phyloP scores from a whole-genome alignment of 1,140 invertebrate species.

The Drosophila simulans region DNA sequence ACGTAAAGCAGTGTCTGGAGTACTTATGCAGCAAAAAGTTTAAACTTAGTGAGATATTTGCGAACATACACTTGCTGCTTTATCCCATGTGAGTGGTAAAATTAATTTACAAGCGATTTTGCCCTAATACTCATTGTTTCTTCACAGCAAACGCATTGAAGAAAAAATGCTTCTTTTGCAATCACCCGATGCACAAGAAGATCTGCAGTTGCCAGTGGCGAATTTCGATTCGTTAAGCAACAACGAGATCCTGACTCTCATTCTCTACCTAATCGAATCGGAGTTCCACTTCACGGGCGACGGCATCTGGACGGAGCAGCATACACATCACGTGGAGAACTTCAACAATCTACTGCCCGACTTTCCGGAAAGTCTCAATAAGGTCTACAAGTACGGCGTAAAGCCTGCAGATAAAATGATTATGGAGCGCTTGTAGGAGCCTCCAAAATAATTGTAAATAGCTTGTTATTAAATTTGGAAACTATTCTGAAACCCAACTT shows the following conservation, averaged over 20 bases:
- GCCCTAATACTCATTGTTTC: background rate
- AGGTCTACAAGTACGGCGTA: slow-evolving; percentile 80
- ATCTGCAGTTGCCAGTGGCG: slow-evolving; percentile 59
- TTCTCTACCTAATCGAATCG: slow-evolving; percentile 84
- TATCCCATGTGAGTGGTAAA: slow-evolving; percentile 85
- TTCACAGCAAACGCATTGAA: slow-evolving; percentile 73
- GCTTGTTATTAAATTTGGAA: slow-evolving; percentile 14
- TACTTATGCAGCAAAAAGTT: slow-evolving; percentile 85
- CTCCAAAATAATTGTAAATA: slow-evolving; percentile 25
- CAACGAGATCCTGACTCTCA: slow-evolving; percentile 72
- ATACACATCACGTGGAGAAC: slow-evolving; percentile 78
- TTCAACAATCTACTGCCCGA: slow-evolving; percentile 81
- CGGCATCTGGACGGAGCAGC: slow-evolving; percentile 84
- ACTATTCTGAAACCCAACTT: background rate
- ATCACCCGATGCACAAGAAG: slow-evolving; percentile 51
- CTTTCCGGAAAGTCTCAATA: slow-evolving; percentile 79
- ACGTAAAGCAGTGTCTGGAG: slow-evolving; percentile 85
- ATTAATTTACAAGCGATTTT: background rate
- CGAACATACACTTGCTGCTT: slow-evolving; percentile 86
- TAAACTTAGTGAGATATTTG: slow-evolving; percentile 84
- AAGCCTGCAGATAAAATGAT: slow-evolving; percentile 60
- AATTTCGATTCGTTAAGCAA: slow-evolving; percentile 51
- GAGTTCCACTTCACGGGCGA: slow-evolving; percentile 85
- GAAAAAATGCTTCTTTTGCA: slow-evolving; percentile 71
- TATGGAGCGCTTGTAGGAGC: slow-evolving; percentile 46